These are phyloP conservation scores for Rhodeus uyekii DNA, from an alignment of 2,797 vertebrate genomes.

Conservation along the genomic window DNA sequence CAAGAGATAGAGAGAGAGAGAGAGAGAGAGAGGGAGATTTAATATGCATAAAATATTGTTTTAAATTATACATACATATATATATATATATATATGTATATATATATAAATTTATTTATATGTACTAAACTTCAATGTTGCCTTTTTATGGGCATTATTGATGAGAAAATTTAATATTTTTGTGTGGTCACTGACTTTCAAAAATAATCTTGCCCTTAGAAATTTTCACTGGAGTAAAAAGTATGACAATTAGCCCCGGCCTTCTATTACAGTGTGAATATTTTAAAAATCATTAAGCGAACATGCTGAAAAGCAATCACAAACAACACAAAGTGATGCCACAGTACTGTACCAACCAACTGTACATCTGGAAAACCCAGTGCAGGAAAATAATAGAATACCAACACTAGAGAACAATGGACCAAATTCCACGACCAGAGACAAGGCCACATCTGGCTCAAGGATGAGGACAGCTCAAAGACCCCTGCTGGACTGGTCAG, in stretches of 20 bases:
- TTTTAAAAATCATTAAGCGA: background rate
- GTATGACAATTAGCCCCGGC: background rate
- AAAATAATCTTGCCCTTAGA: background rate
- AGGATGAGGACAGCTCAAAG: conserved; percentile 11
- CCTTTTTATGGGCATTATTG: background rate
- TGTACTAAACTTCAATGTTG: too few relatives aligned
- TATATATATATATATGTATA: background rate
- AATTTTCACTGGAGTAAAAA: background rate
- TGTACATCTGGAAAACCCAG: conserved; percentile 55
- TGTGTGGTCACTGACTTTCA: background rate
- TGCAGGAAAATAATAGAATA: conserved; percentile 52
- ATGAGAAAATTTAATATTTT: background rate
- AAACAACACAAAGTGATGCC: conserved; percentile 25
- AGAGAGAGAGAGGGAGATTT: too few relatives aligned
- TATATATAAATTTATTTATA: too few relatives aligned
- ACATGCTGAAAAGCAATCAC: conserved; percentile 12
- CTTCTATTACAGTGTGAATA: too few relatives aligned
- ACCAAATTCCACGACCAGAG: conserved; percentile 58
- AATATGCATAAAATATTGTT: too few relatives aligned
- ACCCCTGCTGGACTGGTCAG: conserved; percentile 22
- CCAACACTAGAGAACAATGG: conserved; percentile 71
- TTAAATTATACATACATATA: too few relatives aligned
- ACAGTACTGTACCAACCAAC: conserved; percentile 11
- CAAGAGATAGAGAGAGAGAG: too few relatives aligned
- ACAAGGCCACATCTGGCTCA: conserved; percentile 33